These are phyloP conservation scores for Sepiola atlantica DNA, from an alignment of 2,888 invertebrate genomes.

Conservation along the genomic window DNA sequence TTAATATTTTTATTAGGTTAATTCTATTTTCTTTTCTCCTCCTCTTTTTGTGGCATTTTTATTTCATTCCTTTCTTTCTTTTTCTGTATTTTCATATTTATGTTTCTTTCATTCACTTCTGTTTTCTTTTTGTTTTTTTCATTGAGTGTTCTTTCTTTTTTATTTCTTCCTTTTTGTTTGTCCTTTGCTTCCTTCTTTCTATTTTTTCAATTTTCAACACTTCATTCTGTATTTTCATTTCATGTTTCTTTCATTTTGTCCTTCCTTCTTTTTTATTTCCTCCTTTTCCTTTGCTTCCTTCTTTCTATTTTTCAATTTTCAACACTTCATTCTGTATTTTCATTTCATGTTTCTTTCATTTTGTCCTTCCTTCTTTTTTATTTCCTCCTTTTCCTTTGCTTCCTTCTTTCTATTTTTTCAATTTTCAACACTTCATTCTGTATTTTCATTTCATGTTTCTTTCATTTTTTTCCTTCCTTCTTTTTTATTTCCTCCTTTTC, in stretches of 20 bases:
- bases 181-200: neutral
- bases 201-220: neutral
- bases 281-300: neutral
- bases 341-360: neutral
- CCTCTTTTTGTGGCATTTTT: too few relatives aligned
- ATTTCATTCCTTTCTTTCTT: too few relatives aligned
- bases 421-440: too few relatives aligned
- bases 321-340: neutral
- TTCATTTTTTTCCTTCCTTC: neutral
- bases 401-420: too few relatives aligned
- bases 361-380: neutral
- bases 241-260: neutral
- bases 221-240: neutral
- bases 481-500: neutral
- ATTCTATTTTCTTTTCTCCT: too few relatives aligned
- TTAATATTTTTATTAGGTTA: too few relatives aligned
- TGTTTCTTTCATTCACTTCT: too few relatives aligned
- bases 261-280: neutral
- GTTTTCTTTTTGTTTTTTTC: neutral
- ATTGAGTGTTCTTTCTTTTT: too few relatives aligned
- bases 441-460: too few relatives aligned
- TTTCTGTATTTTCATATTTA: too few relatives aligned
- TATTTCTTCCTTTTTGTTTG: neutral
- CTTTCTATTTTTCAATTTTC: neutral
- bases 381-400: neutral